These are phyloP conservation scores for Drosophila suzukii DNA, from an alignment of 1,140 invertebrate genomes.

Conservation along the genomic window DNA sequence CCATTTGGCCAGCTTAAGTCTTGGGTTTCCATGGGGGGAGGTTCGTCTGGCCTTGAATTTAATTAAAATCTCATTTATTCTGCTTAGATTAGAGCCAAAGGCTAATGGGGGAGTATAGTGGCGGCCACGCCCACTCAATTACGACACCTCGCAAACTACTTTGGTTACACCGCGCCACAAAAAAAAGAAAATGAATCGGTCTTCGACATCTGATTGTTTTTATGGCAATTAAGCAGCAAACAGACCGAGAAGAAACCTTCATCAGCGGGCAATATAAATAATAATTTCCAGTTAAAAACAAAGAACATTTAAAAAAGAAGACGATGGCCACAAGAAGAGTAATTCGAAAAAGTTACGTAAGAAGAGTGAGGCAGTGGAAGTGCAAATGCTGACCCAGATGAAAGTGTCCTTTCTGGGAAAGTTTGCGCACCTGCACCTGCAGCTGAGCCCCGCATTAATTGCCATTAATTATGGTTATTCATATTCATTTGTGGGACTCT, in stretches of 20 bases:
- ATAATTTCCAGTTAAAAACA: slow-evolving; percentile 57
- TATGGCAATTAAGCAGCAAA: slow-evolving; percentile 52
- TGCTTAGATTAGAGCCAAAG: slow-evolving; percentile 36
- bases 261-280: slow-evolving; percentile 66
- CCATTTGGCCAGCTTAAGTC: slow-evolving; percentile 27
- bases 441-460: slow-evolving; percentile 22
- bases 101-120: slow-evolving; percentile 46
- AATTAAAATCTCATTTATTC: slow-evolving; percentile 73
- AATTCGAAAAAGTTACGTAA: slow-evolving; percentile 2
- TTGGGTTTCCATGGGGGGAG: slow-evolving; percentile 24
- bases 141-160: slow-evolving; percentile 16
- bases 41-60: slow-evolving; percentile 68
- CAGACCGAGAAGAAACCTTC: slow-evolving; percentile 31
- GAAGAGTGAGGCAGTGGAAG: background rate
- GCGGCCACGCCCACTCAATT: slow-evolving; percentile 5
- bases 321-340: background rate
- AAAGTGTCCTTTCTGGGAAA: slow-evolving; percentile 8
- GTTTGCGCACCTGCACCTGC: slow-evolving; percentile 6
- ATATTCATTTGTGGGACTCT: slow-evolving; percentile 9
- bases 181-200: slow-evolving; percentile 11
- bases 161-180: slow-evolving; percentile 8
- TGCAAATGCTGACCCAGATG: slow-evolving; percentile 26
- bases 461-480: slow-evolving; percentile 27
- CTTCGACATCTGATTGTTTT: slow-evolving; percentile 40
- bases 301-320: slow-evolving; percentile 26